A percentile compares a stretch with the other conserved stretches of the same genome.
phyloP scores from a whole-genome alignment of 2,888 invertebrate genomes.

The Drosophila monieri region DNA sequence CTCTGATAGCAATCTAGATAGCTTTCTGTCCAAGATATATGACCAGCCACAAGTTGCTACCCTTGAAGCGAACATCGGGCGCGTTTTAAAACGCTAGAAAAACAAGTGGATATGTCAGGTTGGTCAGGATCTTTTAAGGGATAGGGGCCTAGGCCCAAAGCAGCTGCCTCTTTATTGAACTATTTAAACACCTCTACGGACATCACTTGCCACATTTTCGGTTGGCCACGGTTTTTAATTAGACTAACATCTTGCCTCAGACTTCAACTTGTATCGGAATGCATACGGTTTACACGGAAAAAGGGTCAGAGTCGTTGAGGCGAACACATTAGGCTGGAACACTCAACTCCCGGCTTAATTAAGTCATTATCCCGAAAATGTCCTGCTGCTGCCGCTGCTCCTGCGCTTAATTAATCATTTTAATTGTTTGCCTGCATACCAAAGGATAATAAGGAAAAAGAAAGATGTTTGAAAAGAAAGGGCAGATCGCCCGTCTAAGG shows the following conservation, averaged over 20 bases:
- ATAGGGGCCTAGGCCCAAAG: constrained; percentile 9
- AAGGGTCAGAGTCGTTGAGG: constrained; percentile 78
- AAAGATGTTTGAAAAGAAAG: not conserved
- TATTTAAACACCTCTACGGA: constrained; percentile 32
- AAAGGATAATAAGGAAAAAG: constrained; percentile 55
- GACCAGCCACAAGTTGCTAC: constrained; percentile 46
- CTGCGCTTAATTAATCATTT: constrained; percentile 74
- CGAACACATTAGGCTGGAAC: constrained; percentile 71
- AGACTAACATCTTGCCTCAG: constrained; percentile 57
- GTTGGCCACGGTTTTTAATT: constrained; percentile 69
- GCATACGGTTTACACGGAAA: constrained; percentile 61
- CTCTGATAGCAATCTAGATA: constrained; percentile 39
- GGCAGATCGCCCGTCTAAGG: constrained; percentile 15
- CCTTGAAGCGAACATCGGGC: constrained; percentile 46
- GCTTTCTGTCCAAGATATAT: constrained; percentile 13
- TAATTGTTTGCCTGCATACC: constrained; percentile 60
- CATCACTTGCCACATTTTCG: constrained; percentile 64
- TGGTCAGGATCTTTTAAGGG: constrained; percentile 57
- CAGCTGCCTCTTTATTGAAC: constrained; percentile 31
- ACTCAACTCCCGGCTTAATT: constrained; percentile 68
- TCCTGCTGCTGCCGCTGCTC: constrained; percentile 63
- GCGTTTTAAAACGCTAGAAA: constrained; percentile 59
- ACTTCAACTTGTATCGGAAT: not conserved
- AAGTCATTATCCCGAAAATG: constrained; percentile 77
- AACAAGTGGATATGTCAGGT: constrained; percentile 53